phyloP scores from a whole-genome alignment of 2,113 vertebrate genomes.

The Melanocharis versteri region DNA sequence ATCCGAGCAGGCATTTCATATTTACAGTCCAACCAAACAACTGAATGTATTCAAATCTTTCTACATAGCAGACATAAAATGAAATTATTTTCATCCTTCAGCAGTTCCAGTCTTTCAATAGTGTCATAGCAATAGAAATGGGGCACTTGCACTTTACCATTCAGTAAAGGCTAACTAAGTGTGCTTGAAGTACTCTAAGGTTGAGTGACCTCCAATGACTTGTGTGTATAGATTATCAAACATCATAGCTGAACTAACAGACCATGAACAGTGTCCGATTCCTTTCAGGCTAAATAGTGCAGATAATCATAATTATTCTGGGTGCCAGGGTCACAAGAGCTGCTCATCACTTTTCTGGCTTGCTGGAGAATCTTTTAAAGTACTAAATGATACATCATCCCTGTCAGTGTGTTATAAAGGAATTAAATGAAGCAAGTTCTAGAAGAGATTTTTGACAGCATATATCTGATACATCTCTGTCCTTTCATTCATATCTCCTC shows the following conservation, averaged over 20 bases:
- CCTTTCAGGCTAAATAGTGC: constrained; percentile 73
- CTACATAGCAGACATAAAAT: constrained; percentile 32
- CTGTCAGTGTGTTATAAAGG: constrained; percentile 67
- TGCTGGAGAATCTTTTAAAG: constrained; percentile 70
- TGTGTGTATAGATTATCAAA: constrained; percentile 71
- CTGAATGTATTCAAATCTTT: constrained; percentile 33
- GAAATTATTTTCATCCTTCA: constrained; percentile 52
- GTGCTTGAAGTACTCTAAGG: constrained; percentile 54
- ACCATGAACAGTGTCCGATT: constrained; percentile 62
- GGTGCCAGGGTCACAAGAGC: constrained; percentile 66
- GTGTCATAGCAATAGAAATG: constrained; percentile 14
- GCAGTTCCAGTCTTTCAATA: constrained; percentile 3
- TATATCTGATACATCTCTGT: constrained; percentile 47
- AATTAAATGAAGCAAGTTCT: constrained; percentile 73
- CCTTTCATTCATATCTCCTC: constrained; percentile 49
- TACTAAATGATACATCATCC: constrained; percentile 71
- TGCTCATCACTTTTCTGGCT: constrained; percentile 63
- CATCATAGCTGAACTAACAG: constrained; percentile 69
- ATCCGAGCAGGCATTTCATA: neutral
- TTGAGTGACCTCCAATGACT: constrained; percentile 68
- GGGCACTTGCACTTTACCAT: constrained; percentile 22
- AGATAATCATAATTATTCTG: constrained; percentile 76
- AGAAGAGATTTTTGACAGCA: constrained; percentile 65
- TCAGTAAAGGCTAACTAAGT: constrained; percentile 65
- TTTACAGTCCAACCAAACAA: constrained; percentile 36